These are phyloP conservation scores for Rhynchomys soricoides DNA, from an alignment of 2,113 vertebrate species.

Conservation along the genomic window DNA sequence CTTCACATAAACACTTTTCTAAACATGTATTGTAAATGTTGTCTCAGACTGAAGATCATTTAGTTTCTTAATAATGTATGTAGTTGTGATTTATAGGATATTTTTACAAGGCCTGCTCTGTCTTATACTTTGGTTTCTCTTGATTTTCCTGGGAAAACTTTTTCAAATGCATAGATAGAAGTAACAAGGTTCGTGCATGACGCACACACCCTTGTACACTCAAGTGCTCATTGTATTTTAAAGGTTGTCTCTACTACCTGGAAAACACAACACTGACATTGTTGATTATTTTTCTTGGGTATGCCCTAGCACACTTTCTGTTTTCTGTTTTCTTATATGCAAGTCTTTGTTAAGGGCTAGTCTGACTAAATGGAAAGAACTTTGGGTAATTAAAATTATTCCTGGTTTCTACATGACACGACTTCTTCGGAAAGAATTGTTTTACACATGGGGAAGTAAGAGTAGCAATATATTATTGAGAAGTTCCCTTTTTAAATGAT, in stretches of 20 bases:
- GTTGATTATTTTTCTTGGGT: constrained; percentile 33
- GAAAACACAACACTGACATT: neutral
- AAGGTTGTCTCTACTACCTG: neutral
- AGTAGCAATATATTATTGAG: neutral
- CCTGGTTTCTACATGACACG: neutral
- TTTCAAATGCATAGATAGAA: neutral
- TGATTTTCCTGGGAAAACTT: constrained; percentile 27
- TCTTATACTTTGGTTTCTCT: constrained; percentile 40
- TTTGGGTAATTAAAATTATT: neutral
- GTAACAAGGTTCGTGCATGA: neutral
- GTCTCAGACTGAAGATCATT: neutral
- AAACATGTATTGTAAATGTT: neutral
- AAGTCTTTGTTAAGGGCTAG: neutral
- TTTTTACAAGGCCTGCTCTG: neutral
- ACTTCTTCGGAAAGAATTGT: neutral
- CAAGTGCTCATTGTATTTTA: neutral
- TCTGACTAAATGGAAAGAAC: constrained; percentile 8
- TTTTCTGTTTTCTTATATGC: neutral
- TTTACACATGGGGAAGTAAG: neutral
- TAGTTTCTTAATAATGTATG: neutral
- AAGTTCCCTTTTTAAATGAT: neutral
- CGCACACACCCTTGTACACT: neutral
- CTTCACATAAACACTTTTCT: neutral
- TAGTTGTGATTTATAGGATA: neutral
- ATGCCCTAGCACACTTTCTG: neutral